phyloP scores from a whole-genome alignment of 2,888 invertebrate species.

The Melanostoma mellinum region DNA sequence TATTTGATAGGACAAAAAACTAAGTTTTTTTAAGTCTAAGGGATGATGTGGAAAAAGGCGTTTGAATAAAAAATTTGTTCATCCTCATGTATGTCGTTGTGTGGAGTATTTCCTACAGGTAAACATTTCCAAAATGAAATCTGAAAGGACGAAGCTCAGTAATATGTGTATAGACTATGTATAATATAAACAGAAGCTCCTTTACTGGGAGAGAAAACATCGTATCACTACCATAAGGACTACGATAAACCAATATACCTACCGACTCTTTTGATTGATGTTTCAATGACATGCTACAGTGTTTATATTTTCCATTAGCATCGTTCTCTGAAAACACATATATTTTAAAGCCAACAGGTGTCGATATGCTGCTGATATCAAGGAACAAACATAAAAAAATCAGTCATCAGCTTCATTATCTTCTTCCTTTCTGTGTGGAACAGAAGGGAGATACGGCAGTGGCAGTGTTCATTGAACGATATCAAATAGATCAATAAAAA shows the following conservation, averaged over 20 bases:
- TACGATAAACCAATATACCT: not conserved
- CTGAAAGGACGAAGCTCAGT: too few species aligned
- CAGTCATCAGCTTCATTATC: constrained; percentile 30
- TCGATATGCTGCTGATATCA: constrained; percentile 28
- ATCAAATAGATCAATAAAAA: constrained; percentile 62
- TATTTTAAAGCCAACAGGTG: constrained; percentile 49
- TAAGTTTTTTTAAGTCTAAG: too few species aligned
- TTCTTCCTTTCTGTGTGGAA: constrained; percentile 1
- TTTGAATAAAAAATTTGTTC: too few species aligned
- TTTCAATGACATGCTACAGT: constrained; percentile 44
- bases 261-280: constrained; percentile 48
- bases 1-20: too few species aligned
- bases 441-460: constrained; percentile 4
- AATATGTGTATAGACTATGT: too few species aligned
- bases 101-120: too few species aligned
- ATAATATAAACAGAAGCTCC: too few species aligned
- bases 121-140: too few species aligned
- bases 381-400: constrained; percentile 43
- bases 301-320: constrained; percentile 62
- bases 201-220: too few species aligned
- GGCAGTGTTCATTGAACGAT: constrained; percentile 14
- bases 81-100: too few species aligned
- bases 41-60: too few species aligned
- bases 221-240: not conserved
- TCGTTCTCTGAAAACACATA: constrained; percentile 28